Conservation (phyloP, 2,797 vertebrate species). For the Enoplosus armatus region DNA sequence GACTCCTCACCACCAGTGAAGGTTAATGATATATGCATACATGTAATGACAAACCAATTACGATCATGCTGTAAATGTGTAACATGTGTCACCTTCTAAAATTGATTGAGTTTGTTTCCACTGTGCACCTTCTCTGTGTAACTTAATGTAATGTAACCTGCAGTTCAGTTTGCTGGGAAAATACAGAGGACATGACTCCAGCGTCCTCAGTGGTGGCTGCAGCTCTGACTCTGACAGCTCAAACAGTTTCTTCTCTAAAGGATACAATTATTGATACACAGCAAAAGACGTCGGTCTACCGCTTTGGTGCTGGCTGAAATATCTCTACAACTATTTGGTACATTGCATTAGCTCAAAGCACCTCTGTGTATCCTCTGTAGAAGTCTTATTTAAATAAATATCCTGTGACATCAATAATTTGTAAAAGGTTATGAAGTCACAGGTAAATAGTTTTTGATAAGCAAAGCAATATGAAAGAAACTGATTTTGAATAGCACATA, state of each 20-base stretch:
- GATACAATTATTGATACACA: not conserved
- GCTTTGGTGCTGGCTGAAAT: not conserved
- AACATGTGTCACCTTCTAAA: conserved; percentile 9
- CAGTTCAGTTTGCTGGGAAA: not conserved
- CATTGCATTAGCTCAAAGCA: not conserved
- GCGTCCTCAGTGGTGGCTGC: not conserved
- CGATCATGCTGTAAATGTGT: not conserved
- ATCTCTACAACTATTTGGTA: not conserved
- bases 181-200: not conserved
- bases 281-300: not conserved
- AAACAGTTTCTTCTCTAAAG: not conserved
- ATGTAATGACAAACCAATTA: conserved; percentile 18
- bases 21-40: conserved; percentile 15
- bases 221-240: not conserved
- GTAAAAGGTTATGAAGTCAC: conserved; percentile 1
- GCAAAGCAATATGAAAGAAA: conserved; percentile 5
- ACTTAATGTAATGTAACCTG: not conserved
- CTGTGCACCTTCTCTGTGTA: not conserved
- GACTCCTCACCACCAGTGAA: conserved; percentile 9
- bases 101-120: conserved; percentile 5
- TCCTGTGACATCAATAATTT: not conserved
- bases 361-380: not conserved
- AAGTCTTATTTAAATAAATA: not conserved
- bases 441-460: not conserved
- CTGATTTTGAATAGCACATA: not conserved